A percentile compares a stretch with the other conserved stretches of the same genome.
Conservation (phyloP, 2,113 vertebrate species). For the Pterophyllum scalare region DNA sequence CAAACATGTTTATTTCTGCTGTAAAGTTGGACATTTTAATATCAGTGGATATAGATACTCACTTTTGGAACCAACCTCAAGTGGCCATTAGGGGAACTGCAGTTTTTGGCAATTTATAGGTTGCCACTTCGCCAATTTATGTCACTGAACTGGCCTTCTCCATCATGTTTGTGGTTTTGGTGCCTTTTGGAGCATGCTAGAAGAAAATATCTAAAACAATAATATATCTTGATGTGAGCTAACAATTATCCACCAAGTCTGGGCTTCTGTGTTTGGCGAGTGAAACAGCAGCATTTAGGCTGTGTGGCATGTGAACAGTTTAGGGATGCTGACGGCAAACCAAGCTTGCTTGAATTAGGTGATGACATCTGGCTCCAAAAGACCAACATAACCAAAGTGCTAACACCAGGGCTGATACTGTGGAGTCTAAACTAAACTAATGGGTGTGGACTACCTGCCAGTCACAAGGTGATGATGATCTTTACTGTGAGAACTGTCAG, state of each 20-base stretch:
- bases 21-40: too few relatives aligned
- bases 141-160: not conserved
- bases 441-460: not conserved
- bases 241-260: fast-evolving
- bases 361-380: not conserved
- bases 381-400: fast-evolving
- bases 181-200: not conserved
- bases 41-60: too few relatives aligned
- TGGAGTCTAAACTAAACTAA: not conserved
- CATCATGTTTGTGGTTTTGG: not conserved
- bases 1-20: too few relatives aligned
- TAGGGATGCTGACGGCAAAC: not conserved
- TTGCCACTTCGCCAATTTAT: not conserved
- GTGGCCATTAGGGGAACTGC: too few relatives aligned
- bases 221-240: not conserved
- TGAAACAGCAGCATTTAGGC: not conserved
- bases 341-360: too few relatives aligned
- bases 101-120: not conserved
- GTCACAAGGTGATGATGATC: not conserved
- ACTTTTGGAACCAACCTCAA: too few relatives aligned
- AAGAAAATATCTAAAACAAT: not conserved
- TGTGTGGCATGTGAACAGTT: not conserved
- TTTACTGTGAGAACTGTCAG: not conserved
- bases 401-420: not conserved
- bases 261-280: not conserved